Conservation (phyloP, 1,140 invertebrate species). For the Luehdorfia chinensis region DNA sequence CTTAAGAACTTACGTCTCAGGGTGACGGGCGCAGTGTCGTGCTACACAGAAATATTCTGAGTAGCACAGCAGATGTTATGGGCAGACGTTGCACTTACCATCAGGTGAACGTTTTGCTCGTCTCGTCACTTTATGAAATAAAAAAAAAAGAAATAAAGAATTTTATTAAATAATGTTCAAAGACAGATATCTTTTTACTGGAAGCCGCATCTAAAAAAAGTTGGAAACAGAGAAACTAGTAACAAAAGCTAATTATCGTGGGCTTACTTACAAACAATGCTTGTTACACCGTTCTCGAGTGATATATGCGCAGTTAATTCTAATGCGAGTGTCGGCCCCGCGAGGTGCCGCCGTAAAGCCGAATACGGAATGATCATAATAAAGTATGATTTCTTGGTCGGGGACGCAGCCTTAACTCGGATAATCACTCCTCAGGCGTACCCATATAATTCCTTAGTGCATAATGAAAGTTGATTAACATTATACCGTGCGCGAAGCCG, state of each 20-base stretch:
- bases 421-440: slow-evolving; percentile 75
- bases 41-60: too few species aligned
- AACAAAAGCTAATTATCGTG: slow-evolving; percentile 54
- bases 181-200: too few species aligned
- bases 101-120: too few species aligned
- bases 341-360: slow-evolving; percentile 55
- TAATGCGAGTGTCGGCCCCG: slow-evolving; percentile 57
- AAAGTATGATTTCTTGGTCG: slow-evolving; percentile 76
- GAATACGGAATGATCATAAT: slow-evolving; percentile 63
- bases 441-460: slow-evolving; percentile 76
- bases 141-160: too few species aligned
- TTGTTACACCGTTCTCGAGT: slow-evolving; percentile 37
- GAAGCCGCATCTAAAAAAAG: slow-evolving; percentile 11
- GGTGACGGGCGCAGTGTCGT: too few species aligned
- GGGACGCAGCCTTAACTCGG: slow-evolving; percentile 65
- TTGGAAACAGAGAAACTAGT: slow-evolving; percentile 27
- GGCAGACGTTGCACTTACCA: too few species aligned
- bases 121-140: too few species aligned
- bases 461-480: slow-evolving; percentile 77
- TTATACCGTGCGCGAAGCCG: slow-evolving; percentile 47
- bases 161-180: too few species aligned
- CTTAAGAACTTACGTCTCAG: too few species aligned
- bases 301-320: slow-evolving; percentile 70
- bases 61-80: too few species aligned
- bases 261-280: slow-evolving; percentile 53